Evolutionary conservation across 1,140 invertebrate species (phyloP).

Genomic region (Bombus soroeensis): DNA sequence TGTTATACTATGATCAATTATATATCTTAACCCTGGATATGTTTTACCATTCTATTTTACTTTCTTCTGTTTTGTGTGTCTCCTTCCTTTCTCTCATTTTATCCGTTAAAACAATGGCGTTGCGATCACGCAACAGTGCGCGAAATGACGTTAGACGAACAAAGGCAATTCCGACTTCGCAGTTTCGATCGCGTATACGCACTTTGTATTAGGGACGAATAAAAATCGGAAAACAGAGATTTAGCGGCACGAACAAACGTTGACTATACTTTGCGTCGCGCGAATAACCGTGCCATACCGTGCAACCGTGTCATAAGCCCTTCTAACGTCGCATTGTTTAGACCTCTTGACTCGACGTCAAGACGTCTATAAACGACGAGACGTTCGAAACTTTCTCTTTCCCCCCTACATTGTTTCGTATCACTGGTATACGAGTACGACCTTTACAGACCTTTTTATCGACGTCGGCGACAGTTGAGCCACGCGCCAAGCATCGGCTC

Average conservation of each 20-base stretch:
- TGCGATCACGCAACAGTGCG: background rate
- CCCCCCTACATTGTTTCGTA: background rate
- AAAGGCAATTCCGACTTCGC: background rate
- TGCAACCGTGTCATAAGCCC: background rate
- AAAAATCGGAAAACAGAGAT: background rate
- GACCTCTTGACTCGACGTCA: background rate
- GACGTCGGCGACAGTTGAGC: background rate
- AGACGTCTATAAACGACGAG: background rate
- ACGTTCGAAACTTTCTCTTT: constrained; percentile 30
- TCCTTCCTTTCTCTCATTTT: background rate
- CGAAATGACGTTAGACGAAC: background rate
- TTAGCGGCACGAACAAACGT: background rate
- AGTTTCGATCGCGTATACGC: background rate
- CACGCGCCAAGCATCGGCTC: background rate
- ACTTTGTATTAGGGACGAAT: background rate
- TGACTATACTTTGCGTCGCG: background rate
- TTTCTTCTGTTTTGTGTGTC: background rate
- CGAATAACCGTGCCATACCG: background rate
- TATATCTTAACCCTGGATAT: too few relatives aligned
- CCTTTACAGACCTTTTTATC: constrained; percentile 7
- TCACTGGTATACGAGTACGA: background rate
- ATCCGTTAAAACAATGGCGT: background rate
- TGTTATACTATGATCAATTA: too few relatives aligned
- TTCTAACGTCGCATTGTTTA: background rate
- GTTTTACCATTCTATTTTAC: too few relatives aligned